Conservation (phyloP, 2,888 invertebrate species). For the Sarcophaga rosellei region DNA sequence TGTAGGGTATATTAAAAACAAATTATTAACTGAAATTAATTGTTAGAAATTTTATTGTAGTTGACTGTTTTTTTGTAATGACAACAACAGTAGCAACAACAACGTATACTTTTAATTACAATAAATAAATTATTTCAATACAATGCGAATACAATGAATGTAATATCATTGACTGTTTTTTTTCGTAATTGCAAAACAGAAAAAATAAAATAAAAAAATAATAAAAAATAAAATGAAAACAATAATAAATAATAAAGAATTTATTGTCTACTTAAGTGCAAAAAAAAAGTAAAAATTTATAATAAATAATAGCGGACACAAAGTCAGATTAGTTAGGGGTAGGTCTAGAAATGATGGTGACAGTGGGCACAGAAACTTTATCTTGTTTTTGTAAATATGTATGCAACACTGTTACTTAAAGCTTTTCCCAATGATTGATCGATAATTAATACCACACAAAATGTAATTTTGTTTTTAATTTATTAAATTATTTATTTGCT, state of each 20-base stretch:
- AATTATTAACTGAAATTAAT: constrained; percentile 34
- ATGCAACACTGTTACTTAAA: too few relatives aligned
- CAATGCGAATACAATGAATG: neutral
- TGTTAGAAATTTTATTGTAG: constrained; percentile 24
- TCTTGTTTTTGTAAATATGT: neutral
- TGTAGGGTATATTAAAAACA: neutral
- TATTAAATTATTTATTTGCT: constrained; percentile 27
- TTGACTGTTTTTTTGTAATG: neutral
- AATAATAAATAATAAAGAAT: constrained; percentile 11
- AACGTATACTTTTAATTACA: neutral
- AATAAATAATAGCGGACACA: constrained; percentile 15
- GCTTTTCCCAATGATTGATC: constrained; percentile 5
- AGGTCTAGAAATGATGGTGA: constrained; percentile 22
- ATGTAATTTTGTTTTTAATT: constrained; percentile 8
- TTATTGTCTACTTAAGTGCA: constrained; percentile 4
- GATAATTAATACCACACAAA: neutral
- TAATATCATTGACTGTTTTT: neutral
- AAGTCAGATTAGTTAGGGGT: constrained; percentile 43
- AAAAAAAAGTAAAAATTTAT: constrained; percentile 8
- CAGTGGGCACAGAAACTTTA: neutral
- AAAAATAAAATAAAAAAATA: neutral
- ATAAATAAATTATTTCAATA: neutral
- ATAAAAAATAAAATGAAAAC: constrained; percentile 10
- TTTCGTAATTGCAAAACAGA: constrained; percentile 13
- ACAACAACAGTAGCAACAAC: neutral